phyloP scores from a whole-genome alignment of 1,140 invertebrate genomes.

The Calycopis cecrops region DNA sequence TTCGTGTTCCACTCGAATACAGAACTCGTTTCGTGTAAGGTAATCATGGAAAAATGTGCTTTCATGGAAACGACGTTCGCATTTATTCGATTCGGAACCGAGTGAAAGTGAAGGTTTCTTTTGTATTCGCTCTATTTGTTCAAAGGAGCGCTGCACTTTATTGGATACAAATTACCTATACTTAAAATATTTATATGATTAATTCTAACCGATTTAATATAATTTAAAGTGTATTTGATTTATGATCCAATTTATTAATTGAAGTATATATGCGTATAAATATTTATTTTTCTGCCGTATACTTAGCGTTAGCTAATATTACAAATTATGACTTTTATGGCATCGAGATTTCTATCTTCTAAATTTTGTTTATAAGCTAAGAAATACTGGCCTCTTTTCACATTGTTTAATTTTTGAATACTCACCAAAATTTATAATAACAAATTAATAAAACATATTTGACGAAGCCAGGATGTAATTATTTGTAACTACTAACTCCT shows the following conservation, averaged over 20 bases:
- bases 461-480: too few species aligned
- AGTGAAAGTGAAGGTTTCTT: constrained; percentile 8
- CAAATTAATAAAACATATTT: too few species aligned
- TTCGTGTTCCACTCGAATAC: constrained; percentile 30
- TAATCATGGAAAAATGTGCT: constrained; percentile 30
- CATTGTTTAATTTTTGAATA: too few species aligned
- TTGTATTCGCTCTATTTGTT: constrained; percentile 9
- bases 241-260: not conserved
- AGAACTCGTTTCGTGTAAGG: constrained; percentile 29
- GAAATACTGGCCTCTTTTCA: too few species aligned
- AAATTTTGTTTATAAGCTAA: too few species aligned
- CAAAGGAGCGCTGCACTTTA: constrained; percentile 4
- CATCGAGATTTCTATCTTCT: too few species aligned
- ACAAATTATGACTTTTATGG: too few species aligned
- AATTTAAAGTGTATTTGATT: not conserved
- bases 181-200: too few species aligned
- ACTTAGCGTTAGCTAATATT: too few species aligned
- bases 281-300: not conserved
- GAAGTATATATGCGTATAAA: not conserved
- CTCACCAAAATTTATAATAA: too few species aligned
- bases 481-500: too few species aligned
- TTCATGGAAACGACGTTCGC: constrained; percentile 25
- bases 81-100: constrained; percentile 7
- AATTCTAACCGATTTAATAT: too few species aligned
- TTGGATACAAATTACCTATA: not conserved